A percentile compares a stretch with the other conserved stretches of the same genome.
phyloP scores from a whole-genome alignment of 2,888 invertebrate species.

The Elmis aenea region DNA sequence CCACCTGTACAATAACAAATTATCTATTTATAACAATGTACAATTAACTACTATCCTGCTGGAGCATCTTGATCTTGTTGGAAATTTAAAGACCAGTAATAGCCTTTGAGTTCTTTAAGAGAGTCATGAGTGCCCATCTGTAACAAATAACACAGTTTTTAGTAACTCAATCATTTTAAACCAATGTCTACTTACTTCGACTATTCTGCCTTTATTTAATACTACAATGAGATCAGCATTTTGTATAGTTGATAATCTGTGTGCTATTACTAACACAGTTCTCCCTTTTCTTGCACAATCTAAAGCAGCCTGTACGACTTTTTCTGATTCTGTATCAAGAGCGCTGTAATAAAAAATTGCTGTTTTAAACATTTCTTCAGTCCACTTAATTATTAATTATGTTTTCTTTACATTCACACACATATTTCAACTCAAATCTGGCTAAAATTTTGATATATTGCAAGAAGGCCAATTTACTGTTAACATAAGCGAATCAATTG shows the following conservation, averaged over 20 bases:
- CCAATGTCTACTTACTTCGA: conserved; percentile 59
- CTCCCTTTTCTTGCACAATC: conserved; percentile 78
- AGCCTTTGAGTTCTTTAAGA: conserved; percentile 70
- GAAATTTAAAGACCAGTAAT: conserved; percentile 80
- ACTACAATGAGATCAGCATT: conserved; percentile 92
- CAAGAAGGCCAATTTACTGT: no score
- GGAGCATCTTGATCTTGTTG: conserved; percentile 52
- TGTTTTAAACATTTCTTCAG: no score
- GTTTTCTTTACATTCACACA: no score
- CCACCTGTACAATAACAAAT: no score
- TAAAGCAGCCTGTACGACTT: conserved; percentile 82
- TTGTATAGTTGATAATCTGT: conserved; percentile 84
- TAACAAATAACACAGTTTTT: no score
- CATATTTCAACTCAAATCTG: no score
- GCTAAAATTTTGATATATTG: no score
- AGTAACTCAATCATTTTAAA: no score
- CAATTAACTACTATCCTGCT: conserved; percentile 6
- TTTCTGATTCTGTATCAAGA: conserved; percentile 87
- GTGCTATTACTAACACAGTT: conserved; percentile 94
- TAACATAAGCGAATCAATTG: no score
- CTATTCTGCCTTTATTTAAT: conserved; percentile 74
- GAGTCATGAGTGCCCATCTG: conserved; percentile 82
- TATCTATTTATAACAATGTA: no score
- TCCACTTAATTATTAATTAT: conserved; percentile 2
- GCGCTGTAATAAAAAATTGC: conserved; percentile 58